Evolutionary conservation across 2,797 vertebrate species (phyloP), one percentile per base, ranked within the genome.

Genomic region (Tokudaia tokunoshimensis): DNA sequence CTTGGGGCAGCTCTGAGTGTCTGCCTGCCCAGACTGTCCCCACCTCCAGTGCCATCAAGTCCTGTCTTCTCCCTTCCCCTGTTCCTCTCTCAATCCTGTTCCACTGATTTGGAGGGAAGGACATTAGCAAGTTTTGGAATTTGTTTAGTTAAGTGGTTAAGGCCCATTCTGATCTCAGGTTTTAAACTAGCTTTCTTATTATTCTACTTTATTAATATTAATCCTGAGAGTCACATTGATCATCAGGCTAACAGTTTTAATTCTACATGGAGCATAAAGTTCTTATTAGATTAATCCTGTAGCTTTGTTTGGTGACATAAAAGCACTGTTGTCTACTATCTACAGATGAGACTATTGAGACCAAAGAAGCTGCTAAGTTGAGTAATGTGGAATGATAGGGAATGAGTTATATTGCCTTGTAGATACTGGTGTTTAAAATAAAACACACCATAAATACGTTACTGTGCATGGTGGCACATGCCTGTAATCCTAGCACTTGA

Each of bases 181-280:
- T 22, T 89, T 92, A 41, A 95, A 87, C 20, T 90, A 92, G 52
- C 91, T 93, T 57, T 74, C 31, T 41, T 95, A n/a, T 37, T 90
- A 37, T 89, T 91, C 22, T 83, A 72, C 84, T 19, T 92, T 92
- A 85, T 22, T 67, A 44, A 78, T 50, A 67, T 4, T 61, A 87
- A 82, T 92, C 8, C 17, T 80, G 91, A 94, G 47, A 87, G 75
- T 63, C 85, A 72, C 44, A 22, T 6, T 91, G 87, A 83, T n/a
- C n/a, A 59, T 79, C 59, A 52, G 84, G 72, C 11, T 50, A 47
- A 94, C 7, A 82, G 26, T 0, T 67, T 19, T 78, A 59, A 87
- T 50, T 90, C n/a, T 20, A 11, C 8, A 3, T 41, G 37, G 6
- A 47, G 92, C 34, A 91, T 41, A 67, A 81, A 78, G 19, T 86